These are phyloP conservation scores for Drosophila koepferae DNA, from an alignment of 2,888 invertebrate genomes.

Conservation along the genomic window DNA sequence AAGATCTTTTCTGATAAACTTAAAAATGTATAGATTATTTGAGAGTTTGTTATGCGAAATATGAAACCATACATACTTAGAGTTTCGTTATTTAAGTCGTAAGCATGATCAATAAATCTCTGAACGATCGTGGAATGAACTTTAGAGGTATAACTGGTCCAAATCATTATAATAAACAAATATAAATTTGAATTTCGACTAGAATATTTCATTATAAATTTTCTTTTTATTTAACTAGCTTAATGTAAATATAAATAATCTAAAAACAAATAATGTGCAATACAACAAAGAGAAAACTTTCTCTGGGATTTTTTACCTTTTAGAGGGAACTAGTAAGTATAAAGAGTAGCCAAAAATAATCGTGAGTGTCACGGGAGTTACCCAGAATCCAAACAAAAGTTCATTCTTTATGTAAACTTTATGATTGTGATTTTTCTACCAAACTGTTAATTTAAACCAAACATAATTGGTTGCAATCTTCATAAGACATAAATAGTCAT, in stretches of 20 bases:
- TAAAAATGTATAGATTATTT: conserved; percentile 2
- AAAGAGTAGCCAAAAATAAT: background rate
- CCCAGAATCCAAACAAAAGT: background rate
- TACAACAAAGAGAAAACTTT: conserved; percentile 34
- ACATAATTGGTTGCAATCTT: too few relatives aligned
- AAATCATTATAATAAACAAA: background rate
- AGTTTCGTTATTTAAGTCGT: conserved; percentile 38
- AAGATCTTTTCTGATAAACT: conserved; percentile 42
- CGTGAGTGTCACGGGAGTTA: background rate
- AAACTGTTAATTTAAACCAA: too few relatives aligned
- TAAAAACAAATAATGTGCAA: conserved; percentile 30
- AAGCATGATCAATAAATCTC: background rate
- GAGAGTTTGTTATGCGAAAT: background rate
- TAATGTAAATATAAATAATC: background rate
- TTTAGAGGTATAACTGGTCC: conserved; percentile 1
- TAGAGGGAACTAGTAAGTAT: too few relatives aligned
- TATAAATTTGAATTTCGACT: background rate
- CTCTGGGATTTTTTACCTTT: background rate
- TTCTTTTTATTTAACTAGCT: background rate
- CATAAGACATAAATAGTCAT: too few relatives aligned
- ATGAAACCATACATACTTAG: conserved; percentile 38
- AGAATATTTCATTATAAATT: conserved; percentile 23
- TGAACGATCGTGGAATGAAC: conserved; percentile 14
- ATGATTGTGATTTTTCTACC: background rate
- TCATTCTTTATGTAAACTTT: background rate